A percentile compares a stretch with the other conserved stretches of the same genome.
These are phyloP conservation scores for Morone chrysops DNA, from an alignment of 2,113 vertebrate genomes.

Conservation along the genomic window DNA sequence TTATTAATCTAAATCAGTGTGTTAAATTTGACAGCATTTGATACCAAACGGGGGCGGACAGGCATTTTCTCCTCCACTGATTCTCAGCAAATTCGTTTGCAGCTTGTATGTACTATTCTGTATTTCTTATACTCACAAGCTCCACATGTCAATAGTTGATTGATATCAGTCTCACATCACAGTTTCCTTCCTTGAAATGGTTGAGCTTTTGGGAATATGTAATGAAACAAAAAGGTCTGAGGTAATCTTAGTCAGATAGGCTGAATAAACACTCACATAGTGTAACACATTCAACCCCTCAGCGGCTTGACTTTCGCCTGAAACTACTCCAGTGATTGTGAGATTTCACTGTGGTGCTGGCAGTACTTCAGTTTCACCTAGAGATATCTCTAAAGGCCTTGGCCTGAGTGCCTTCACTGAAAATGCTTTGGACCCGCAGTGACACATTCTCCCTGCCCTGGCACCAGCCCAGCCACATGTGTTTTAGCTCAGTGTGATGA, in stretches of 20 bases:
- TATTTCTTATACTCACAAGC: conserved; percentile 7
- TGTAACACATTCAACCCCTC: conserved; percentile 23
- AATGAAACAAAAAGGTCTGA: conserved; percentile 49
- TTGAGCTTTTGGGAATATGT: conserved; percentile 14
- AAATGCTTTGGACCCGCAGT: conserved; percentile 32
- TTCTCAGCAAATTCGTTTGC: conserved; percentile 2
- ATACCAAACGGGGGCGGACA: too few species aligned
- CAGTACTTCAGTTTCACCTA: conserved; percentile 42
- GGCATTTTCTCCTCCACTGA: too few species aligned
- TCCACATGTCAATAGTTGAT: conserved; percentile 25
- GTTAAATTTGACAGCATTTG: too few species aligned
- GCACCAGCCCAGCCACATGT: conserved; percentile 36
- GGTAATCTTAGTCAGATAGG: conserved; percentile 58
- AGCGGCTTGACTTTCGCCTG: conserved; percentile 24
- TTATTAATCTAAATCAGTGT: too few species aligned
- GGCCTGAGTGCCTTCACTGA: conserved; percentile 19
- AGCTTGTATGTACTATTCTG: conserved; percentile 18
- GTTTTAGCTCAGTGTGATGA: conserved; percentile 46
- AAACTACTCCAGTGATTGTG: conserved; percentile 48
- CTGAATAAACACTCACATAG: conserved; percentile 56
- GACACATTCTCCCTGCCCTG: conserved; percentile 42
- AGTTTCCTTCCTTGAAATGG: conserved; percentile 20
- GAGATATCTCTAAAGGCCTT: conserved; percentile 49
- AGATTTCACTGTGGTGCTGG: conserved; percentile 47
- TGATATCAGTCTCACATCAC: conserved; percentile 33